Evolutionary conservation across 2,113 vertebrate genomes (phyloP).

Genomic region (Mirza zaza): DNA sequence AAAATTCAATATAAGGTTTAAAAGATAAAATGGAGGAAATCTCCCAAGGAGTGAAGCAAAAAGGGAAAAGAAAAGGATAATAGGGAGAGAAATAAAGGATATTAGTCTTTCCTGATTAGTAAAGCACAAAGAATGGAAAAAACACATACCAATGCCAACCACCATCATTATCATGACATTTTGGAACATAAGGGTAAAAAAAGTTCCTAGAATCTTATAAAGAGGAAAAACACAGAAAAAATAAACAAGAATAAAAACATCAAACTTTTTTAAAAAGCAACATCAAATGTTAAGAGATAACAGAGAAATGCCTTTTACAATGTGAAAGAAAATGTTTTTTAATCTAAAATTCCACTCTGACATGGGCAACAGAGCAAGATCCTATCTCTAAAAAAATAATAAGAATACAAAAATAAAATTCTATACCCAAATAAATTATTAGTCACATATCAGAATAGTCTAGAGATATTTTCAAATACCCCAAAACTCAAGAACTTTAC

Average conservation of each 20-base stretch:
- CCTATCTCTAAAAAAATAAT: no score
- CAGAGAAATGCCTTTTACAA: neutral
- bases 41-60: neutral
- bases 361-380: no score
- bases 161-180: neutral
- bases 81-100: neutral
- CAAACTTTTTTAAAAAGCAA: conserved; percentile 3
- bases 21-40: conserved; percentile 27
- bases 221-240: neutral
- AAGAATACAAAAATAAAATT: neutral
- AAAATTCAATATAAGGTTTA: conserved; percentile 13
- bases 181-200: neutral
- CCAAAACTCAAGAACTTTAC: neutral
- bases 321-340: conserved; percentile 15
- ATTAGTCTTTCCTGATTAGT: neutral
- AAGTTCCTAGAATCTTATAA: neutral
- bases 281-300: neutral
- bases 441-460: neutral
- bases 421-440: conserved; percentile 11
- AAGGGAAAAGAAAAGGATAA: neutral
- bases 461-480: conserved; percentile 25
- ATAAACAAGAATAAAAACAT: conserved; percentile 27
- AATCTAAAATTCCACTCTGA: neutral
- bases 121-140: neutral
- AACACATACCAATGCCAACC: neutral